Conservation (phyloP, 2,797 vertebrate species). For the Streptopelia turtur region DNA sequence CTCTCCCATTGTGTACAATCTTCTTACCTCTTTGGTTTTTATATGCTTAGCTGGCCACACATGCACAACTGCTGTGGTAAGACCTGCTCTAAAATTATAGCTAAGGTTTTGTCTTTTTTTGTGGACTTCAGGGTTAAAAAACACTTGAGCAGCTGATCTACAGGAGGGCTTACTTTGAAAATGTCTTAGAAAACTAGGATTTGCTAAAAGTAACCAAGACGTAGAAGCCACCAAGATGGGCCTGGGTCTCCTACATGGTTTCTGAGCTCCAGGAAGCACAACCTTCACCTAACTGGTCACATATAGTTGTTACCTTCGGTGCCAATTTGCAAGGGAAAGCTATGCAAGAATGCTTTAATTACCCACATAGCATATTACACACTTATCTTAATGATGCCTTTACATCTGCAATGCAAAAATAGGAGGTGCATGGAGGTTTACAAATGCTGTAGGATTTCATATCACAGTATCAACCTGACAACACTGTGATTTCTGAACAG, state of each 20-base stretch:
- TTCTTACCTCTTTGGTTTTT: background rate
- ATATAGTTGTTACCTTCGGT: background rate
- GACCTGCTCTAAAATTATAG: background rate
- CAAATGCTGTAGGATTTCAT: background rate
- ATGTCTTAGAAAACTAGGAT: background rate
- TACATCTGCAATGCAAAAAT: background rate
- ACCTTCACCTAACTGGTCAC: background rate
- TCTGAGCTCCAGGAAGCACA: background rate
- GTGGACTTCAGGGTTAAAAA: background rate
- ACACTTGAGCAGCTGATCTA: background rate
- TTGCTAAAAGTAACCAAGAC: background rate
- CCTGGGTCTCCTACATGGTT: background rate
- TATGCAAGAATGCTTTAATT: background rate
- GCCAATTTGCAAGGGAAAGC: background rate
- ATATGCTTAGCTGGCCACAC: background rate
- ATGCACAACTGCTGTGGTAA: background rate
- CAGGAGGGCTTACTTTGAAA: background rate
- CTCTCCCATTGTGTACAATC: background rate
- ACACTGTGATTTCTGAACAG: background rate
- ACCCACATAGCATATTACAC: background rate
- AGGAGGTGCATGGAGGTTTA: background rate
- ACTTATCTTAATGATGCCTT: background rate
- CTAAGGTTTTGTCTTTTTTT: background rate
- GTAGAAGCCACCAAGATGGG: background rate
- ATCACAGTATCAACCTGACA: background rate